phyloP scores from a whole-genome alignment of 2,797 vertebrate species.

The Epinephelus malabaricus region DNA sequence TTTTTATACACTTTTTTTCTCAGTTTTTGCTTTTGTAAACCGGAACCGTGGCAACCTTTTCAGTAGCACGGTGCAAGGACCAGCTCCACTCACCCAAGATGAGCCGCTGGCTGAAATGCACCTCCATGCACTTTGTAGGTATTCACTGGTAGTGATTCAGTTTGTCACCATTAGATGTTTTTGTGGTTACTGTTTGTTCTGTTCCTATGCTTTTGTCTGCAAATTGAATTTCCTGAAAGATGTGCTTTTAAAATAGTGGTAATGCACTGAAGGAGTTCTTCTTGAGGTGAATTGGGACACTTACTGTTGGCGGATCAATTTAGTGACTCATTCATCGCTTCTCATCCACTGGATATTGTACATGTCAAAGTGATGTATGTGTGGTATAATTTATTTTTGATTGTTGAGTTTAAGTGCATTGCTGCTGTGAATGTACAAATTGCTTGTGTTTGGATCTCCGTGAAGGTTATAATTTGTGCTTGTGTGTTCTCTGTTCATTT shows the following conservation, averaged over 20 bases:
- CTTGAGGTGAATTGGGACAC: background rate
- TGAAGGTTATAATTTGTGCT: background rate
- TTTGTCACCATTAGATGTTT: background rate
- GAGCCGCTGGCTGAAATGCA: conserved; percentile 95
- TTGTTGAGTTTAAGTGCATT: background rate
- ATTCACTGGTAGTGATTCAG: conserved; percentile 57
- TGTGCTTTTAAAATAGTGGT: conserved; percentile 6
- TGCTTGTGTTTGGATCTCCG: background rate
- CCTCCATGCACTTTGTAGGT: conserved; percentile 93
- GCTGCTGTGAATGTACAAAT: background rate
- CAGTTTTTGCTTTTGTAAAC: conserved; percentile 68
- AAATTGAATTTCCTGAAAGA: background rate
- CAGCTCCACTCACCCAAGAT: conserved; percentile 86
- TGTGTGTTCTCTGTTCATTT: background rate
- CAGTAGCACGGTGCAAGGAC: conserved; percentile 80
- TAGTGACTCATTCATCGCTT: conserved; percentile 5
- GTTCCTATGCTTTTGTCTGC: background rate
- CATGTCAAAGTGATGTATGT: background rate
- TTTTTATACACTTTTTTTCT: conserved; percentile 49
- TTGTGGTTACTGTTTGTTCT: background rate
- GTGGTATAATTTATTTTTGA: background rate
- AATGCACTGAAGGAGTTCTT: conserved; percentile 3
- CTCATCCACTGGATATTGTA: background rate
- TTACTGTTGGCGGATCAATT: background rate
- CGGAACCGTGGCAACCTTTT: conserved; percentile 78